Conservation (phyloP, 2,113 vertebrate species). For the Burhinus bistriatus region DNA sequence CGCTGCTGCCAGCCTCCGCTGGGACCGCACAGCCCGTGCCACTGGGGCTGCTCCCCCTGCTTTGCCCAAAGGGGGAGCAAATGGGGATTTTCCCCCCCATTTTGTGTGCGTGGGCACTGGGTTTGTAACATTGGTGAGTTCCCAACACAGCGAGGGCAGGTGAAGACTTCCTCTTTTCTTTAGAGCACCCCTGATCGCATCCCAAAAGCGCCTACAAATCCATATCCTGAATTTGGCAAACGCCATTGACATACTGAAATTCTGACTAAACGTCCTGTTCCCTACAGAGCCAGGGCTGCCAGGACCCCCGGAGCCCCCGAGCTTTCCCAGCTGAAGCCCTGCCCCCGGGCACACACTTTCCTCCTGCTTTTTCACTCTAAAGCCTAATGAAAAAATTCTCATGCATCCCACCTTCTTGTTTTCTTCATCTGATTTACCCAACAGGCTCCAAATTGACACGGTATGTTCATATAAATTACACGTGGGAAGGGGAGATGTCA, state of each 20-base stretch:
- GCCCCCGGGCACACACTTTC: fast-evolving
- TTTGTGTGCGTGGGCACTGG: fast-evolving
- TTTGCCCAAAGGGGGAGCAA: neutral
- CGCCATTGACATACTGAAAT: fast-evolving
- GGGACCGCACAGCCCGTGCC: neutral
- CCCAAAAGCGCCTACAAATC: neutral
- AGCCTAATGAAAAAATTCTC: neutral
- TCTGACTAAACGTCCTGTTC: neutral
- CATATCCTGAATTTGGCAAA: neutral
- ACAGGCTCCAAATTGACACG: neutral
- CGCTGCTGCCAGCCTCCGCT: neutral
- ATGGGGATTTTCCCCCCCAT: neutral
- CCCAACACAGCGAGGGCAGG: neutral
- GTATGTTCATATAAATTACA: neutral
- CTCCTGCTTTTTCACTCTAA: neutral
- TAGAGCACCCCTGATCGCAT: neutral
- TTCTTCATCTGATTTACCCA: neutral
- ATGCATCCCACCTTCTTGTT: neutral
- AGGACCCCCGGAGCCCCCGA: fast-evolving
- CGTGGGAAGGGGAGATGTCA: neutral
- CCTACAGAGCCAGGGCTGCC: neutral
- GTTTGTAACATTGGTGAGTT: neutral
- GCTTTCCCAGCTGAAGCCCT: neutral
- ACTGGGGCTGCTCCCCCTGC: neutral
- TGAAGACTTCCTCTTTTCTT: neutral